Evolutionary conservation across 2,888 invertebrate species (phyloP).

Genomic region (Anoplius nigerrimus): DNA sequence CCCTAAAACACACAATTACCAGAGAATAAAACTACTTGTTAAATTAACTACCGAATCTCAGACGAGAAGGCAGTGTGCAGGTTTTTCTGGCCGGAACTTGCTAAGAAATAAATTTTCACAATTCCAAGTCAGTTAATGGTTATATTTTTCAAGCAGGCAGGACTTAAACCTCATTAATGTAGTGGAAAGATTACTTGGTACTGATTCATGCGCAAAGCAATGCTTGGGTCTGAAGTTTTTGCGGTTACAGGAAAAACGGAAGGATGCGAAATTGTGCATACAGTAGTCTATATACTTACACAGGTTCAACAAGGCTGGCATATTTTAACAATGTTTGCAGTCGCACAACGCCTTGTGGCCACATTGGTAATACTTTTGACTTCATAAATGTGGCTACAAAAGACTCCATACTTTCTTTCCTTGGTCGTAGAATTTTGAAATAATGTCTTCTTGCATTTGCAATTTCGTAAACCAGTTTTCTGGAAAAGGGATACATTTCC

Average conservation of each 20-base stretch:
- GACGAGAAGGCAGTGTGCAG: conserved; percentile 7
- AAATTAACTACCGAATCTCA: conserved; percentile 13
- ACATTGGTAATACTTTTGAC: conserved; percentile 79
- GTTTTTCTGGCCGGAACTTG: conserved; percentile 19
- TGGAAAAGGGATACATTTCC: conserved; percentile 24
- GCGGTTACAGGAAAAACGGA: conserved; percentile 2
- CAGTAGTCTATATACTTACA: conserved; percentile 42
- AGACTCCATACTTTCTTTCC: conserved; percentile 75
- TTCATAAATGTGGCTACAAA: conserved; percentile 78
- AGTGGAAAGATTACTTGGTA: conserved; percentile 19
- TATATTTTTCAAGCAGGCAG: conserved; percentile 17
- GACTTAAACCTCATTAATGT: conserved; percentile 16
- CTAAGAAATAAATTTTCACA: conserved; percentile 23
- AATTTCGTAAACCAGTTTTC: conserved; percentile 66
- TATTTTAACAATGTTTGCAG: conserved; percentile 75
- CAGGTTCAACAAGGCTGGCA: conserved; percentile 40
- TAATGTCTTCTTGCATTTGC: conserved; percentile 66
- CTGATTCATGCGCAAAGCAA: conserved; percentile 30
- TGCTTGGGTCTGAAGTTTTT: background rate
- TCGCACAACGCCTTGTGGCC: conserved; percentile 83
- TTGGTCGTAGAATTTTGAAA: conserved; percentile 75
- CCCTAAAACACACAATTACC: conserved; percentile 62
- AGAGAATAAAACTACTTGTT: conserved; percentile 26
- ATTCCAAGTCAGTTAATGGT: conserved; percentile 10
- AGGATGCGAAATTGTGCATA: background rate